Evolutionary conservation across 2,888 invertebrate species (phyloP).

Genomic region (Drosophila kambysellisi): DNA sequence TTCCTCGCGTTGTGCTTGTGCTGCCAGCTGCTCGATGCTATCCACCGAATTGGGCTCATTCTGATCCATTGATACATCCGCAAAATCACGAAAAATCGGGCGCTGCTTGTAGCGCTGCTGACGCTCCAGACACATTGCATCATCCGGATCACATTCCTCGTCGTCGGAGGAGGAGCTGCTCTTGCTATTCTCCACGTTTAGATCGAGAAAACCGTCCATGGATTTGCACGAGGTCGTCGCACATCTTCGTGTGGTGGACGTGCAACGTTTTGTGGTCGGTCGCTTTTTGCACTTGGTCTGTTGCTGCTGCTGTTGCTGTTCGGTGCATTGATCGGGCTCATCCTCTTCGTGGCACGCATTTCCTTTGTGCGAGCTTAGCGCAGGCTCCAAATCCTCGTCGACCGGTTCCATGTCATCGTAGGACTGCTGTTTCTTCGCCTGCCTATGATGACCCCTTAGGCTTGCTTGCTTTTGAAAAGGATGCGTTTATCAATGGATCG

Average conservation of each 20-base stretch:
- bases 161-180: not conserved
- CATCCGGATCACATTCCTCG: conserved; percentile 53
- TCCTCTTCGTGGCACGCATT: conserved; percentile 57
- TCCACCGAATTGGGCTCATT: conserved; percentile 8
- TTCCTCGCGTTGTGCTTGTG: conserved; percentile 24
- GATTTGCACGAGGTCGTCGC: conserved; percentile 16
- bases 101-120: conserved; percentile 20
- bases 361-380: conserved; percentile 13
- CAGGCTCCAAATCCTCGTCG: conserved; percentile 32
- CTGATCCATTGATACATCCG: not conserved
- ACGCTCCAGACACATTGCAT: conserved; percentile 51
- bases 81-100: conserved; percentile 16
- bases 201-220: conserved; percentile 23
- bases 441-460: conserved; percentile 37
- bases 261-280: conserved; percentile 33
- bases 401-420: conserved; percentile 18
- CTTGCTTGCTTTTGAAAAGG: conserved; percentile 57
- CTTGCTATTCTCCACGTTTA: conserved; percentile 25
- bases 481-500: conserved; percentile 7
- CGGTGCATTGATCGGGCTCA: conserved; percentile 33
- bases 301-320: conserved; percentile 6
- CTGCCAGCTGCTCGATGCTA: conserved; percentile 30
- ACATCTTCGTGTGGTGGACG: conserved; percentile 13
- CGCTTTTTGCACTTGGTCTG: conserved; percentile 38
- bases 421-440: conserved; percentile 38